Conservation (phyloP, 1,140 invertebrate species). For the Microvelia longipes region DNA sequence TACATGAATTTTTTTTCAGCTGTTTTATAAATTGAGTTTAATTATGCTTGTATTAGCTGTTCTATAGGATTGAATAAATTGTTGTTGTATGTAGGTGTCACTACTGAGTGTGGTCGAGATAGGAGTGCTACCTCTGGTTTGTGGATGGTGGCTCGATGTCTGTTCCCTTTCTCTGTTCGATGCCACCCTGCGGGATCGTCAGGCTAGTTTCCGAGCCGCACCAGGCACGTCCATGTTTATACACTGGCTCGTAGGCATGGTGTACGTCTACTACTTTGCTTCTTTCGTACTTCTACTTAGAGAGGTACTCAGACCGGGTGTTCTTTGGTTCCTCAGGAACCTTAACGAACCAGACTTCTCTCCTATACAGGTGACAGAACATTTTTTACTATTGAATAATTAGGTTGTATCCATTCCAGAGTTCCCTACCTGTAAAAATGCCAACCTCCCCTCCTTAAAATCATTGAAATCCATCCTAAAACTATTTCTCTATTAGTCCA, state of each 20-base stretch:
- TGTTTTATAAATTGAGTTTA: no score
- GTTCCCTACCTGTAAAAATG: not conserved
- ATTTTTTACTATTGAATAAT: conserved; percentile 2
- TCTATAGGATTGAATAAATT: no score
- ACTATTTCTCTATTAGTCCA: no score
- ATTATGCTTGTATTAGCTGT: no score
- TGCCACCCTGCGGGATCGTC: conserved; percentile 71
- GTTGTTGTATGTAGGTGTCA: conserved; percentile 37
- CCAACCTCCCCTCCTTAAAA: not conserved
- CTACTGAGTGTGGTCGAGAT: conserved; percentile 87
- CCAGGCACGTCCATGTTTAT: conserved; percentile 95
- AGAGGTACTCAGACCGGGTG: conserved; percentile 87
- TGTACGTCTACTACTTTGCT: conserved; percentile 98
- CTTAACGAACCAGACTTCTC: conserved; percentile 98
- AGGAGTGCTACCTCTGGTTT: conserved; percentile 86
- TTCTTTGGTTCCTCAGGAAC: conserved; percentile 92
- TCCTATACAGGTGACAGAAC: conserved; percentile 60
- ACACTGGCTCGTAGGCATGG: conserved; percentile 98
- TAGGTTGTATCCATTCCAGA: not conserved
- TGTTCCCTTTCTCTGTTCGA: conserved; percentile 93
- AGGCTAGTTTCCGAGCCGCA: conserved; percentile 56
- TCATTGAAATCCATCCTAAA: no score
- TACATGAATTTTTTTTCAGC: no score
- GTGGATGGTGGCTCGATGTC: conserved; percentile 98
- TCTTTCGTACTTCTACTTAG: conserved; percentile 86